These are phyloP conservation scores for Trachops cirrhosus DNA, from an alignment of 2,797 vertebrate species.

Conservation along the genomic window DNA sequence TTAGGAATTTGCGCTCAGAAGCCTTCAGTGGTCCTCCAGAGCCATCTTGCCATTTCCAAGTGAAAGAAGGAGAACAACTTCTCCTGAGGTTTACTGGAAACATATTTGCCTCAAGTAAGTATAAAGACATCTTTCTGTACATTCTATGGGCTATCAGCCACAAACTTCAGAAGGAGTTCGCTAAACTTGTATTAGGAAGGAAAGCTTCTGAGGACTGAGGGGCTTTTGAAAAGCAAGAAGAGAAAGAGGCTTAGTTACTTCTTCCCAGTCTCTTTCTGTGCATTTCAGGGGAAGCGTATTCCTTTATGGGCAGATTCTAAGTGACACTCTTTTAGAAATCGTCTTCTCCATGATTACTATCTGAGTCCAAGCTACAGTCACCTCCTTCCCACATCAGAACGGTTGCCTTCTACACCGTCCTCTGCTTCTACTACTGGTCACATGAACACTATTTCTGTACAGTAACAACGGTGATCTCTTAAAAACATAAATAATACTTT, in stretches of 20 bases:
- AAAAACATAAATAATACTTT: neutral
- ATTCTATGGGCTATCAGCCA: neutral
- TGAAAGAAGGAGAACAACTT: conserved; percentile 90
- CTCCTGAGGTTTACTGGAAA: conserved; percentile 90
- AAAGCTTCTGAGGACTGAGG: neutral
- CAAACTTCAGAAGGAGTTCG: neutral
- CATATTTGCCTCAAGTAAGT: conserved; percentile 88
- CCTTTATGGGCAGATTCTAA: neutral
- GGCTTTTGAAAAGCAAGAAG: neutral
- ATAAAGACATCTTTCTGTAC: neutral
- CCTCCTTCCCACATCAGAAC: neutral
- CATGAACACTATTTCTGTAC: neutral
- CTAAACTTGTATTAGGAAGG: neutral
- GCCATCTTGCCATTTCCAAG: conserved; percentile 82
- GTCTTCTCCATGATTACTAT: neutral
- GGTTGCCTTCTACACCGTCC: neutral
- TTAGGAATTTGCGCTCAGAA: conserved; percentile 81
- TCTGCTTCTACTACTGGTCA: neutral
- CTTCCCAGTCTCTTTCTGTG: neutral
- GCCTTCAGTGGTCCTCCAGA: conserved; percentile 84
- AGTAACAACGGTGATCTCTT: neutral
- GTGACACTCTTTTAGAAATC: neutral
- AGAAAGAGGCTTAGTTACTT: neutral
- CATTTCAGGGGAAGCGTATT: neutral
- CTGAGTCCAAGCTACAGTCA: neutral